Conservation (phyloP, 2,888 invertebrate species). For the Tholera decimalis region DNA sequence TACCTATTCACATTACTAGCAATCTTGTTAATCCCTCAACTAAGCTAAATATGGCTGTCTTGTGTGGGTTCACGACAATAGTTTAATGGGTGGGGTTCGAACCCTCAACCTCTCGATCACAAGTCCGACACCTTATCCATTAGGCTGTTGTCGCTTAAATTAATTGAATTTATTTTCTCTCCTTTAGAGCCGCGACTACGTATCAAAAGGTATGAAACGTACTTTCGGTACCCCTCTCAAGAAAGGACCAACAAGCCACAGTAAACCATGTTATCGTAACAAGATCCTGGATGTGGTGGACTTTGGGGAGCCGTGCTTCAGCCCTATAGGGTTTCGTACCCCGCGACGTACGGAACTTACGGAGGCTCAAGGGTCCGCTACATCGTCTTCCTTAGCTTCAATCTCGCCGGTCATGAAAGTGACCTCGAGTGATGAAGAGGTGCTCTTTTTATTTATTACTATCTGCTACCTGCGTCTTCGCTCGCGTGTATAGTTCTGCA, state of each 20-base stretch:
- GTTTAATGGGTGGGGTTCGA: no score
- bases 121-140: no score
- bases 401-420: conserved; percentile 84
- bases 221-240: conserved; percentile 86
- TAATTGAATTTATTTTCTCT: not conserved
- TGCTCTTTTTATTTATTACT: conserved; percentile 41
- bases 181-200: conserved; percentile 78
- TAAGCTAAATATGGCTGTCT: no score
- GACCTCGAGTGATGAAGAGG: conserved; percentile 86
- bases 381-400: conserved; percentile 80
- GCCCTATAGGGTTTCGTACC: conserved; percentile 84
- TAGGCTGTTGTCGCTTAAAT: no score
- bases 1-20: no score
- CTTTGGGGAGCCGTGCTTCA: conserved; percentile 83
- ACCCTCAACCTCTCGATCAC: no score
- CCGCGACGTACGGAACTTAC: conserved; percentile 72
- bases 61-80: no score
- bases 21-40: no score
- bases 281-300: conserved; percentile 85
- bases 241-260: conserved; percentile 63
- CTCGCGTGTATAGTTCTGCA: no score
- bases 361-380: conserved; percentile 66
- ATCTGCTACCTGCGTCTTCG: no score
- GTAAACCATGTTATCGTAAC: conserved; percentile 80
- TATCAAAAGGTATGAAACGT: conserved; percentile 84